Evolutionary conservation across 2,888 invertebrate species (phyloP), one percentile per base, ranked within the genome.

Genomic region (Pandemis heparana): DNA sequence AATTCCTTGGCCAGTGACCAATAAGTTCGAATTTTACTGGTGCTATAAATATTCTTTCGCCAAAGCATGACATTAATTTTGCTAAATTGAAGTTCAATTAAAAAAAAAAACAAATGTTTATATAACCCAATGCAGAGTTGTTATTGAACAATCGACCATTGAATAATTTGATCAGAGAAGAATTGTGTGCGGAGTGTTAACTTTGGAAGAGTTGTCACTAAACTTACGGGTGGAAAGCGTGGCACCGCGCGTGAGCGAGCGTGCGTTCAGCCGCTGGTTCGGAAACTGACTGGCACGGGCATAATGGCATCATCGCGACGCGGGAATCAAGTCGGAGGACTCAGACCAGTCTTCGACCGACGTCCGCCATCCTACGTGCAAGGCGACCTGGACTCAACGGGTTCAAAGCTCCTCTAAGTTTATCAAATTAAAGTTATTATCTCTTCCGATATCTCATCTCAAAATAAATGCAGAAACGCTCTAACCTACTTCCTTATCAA

Each of bases 171-270:
- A 41, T 14, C 41, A 23, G 41, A 14, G 16, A 14, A 39, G 16
- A 14, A 39, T 56, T 56, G 16, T 78, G 80, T 82, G 84, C 85
- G 83, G 85, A 83, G 87, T 83, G 84, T 82, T 77, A 79, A 79
- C 74, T 80, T 80, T 79, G 81, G 78, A 80, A 83, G 84, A 83
- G 84, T 83, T 84, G 83, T 85, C 91, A 88, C 90, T 88, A 83
- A 90, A 92, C 92, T 93, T 92, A 92, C 92, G 87, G 85, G 75
- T 78, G 77, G 64, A 78, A 41, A 60, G 53, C 53, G 79, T 74
- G 78, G 79, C 81, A 80, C 77, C 81, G 85, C 82, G 85, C 81
- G 82, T 81, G 82, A 75, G 78, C 77, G 75, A 78, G 82, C 85
- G 87, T 86, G 85, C 91, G 89, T 80, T 81, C 85, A 80, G 73